phyloP scores from a whole-genome alignment of 2,888 invertebrate genomes.

The Lepeophtheirus nordmannii region DNA sequence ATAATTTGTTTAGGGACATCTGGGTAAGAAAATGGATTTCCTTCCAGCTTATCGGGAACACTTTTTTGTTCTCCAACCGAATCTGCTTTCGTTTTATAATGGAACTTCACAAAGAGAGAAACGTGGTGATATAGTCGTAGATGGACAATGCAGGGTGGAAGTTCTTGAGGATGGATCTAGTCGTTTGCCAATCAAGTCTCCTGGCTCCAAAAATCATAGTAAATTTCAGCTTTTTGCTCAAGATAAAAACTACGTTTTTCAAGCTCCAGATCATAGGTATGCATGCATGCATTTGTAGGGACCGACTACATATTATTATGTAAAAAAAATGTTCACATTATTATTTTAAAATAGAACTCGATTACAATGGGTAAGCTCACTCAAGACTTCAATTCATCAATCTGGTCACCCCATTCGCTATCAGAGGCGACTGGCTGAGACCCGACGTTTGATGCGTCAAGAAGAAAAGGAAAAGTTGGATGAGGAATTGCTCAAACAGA shows the following conservation, averaged over 20 bases:
- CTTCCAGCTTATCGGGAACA: constrained; percentile 60
- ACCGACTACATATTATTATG: too few relatives aligned
- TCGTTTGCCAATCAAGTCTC: constrained; percentile 15
- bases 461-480: constrained; percentile 39
- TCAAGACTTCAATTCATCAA: constrained; percentile 54
- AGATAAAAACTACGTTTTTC: constrained; percentile 19
- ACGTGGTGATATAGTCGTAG: constrained; percentile 50
- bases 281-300: not conserved
- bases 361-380: constrained; percentile 54
- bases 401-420: constrained; percentile 53
- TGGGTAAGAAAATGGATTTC: constrained; percentile 56
- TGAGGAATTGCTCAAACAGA: constrained; percentile 43
- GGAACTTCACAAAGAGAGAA: constrained; percentile 51
- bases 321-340: too few relatives aligned
- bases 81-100: constrained; percentile 41
- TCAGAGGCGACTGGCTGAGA: constrained; percentile 46
- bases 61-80: constrained; percentile 62
- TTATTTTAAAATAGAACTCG: constrained; percentile 5
- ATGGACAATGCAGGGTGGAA: constrained; percentile 34
- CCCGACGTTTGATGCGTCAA: constrained; percentile 39
- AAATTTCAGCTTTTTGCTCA: constrained; percentile 18
- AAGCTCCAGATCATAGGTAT: constrained; percentile 24
- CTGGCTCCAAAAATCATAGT: constrained; percentile 18
- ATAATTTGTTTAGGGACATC: constrained; percentile 44
- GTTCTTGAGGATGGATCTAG: constrained; percentile 33